Base-by-base conservation (phyloP, 2,888 invertebrate species). In the Drosophila prolongata region DNA sequence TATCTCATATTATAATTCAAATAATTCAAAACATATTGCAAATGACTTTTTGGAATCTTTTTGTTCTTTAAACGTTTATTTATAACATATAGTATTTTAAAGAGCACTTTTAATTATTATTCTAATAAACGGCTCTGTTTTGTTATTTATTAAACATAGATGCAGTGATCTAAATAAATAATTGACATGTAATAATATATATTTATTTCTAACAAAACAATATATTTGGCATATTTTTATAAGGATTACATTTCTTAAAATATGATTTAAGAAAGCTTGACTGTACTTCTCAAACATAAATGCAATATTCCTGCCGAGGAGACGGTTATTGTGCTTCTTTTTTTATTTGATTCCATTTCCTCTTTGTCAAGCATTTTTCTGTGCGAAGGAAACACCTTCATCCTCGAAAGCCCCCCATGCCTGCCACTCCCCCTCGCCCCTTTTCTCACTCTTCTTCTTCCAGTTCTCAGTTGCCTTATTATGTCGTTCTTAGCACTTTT, bases 401-500 rank as follows among this genome's bases (percentile, higher is more conserved):
- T 58, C 65, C 49, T 8, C 14, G 16, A 30, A 14, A n/a, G 27
- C 11, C 24, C 37, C 61, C 67, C 43, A 37, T 13, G 11, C 30
- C 16, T 9, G 34, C 49, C 46, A 34, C 58, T 27, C 53, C 19
- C 66, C 57, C 43, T 9, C n/a, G 1, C 47, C 30, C 38, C 49
- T 37, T 54, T 19, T 44, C 19, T 40, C 46, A 34, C 34, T 34
- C 57, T 38, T 53, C 52, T n/a, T 54, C 62, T 64, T 35, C 14
- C 13, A 24, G 66, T 72, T 79, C 78, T 71, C 75, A 77, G 75
- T 78, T 79, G 76, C 87, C 89, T 85, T 79, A 80, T 89, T 88
- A 89, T 89, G 87, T 85, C 86, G 78, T 86, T 89, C 72, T 87
- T 79, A 79, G 82, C 78, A 76, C 89, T 82, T 88, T 89, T 89